Percentiles rank a stretch among this genome's conserved stretches.
These are phyloP conservation scores for Papilio helenus DNA, from an alignment of 1,140 invertebrate genomes.

Conservation along the genomic window DNA sequence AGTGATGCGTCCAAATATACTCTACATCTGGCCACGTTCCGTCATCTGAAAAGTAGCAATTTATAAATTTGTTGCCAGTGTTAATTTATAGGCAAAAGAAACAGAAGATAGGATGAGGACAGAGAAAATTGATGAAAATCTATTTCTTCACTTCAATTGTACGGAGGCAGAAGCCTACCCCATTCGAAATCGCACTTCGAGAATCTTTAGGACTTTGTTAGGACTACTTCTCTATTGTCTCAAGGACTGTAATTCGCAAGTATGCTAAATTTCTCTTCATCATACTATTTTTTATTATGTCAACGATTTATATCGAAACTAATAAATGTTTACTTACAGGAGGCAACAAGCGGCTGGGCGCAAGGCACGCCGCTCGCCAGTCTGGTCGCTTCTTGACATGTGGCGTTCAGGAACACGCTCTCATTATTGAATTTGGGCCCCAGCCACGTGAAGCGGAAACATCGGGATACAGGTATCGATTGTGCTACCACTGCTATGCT, in stretches of 20 bases:
- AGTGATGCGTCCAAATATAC: constrained; percentile 77
- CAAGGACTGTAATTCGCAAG: background rate
- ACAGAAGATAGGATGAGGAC: no score
- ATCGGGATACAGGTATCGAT: constrained; percentile 54
- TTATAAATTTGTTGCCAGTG: no score
- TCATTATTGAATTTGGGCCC: constrained; percentile 80
- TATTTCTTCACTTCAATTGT: no score
- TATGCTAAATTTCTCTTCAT: background rate
- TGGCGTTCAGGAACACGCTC: constrained; percentile 77
- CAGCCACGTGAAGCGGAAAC: constrained; percentile 83
- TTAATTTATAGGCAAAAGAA: no score
- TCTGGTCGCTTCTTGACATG: constrained; percentile 80
- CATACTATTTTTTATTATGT: background rate
- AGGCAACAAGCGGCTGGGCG: constrained; percentile 78
- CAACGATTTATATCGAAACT: background rate
- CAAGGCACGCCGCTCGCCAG: constrained; percentile 79
- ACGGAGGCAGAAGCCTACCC: no score
- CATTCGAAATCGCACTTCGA: no score
- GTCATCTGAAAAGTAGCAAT: constrained; percentile 74
- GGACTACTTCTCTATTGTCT: no score
- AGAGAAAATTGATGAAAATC: background rate
- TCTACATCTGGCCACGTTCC: constrained; percentile 79
- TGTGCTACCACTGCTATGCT: constrained; percentile 49
- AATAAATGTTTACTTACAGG: constrained; percentile 67
- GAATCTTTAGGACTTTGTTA: no score